These are phyloP conservation scores for Liasis olivaceus DNA, from an alignment of 2,797 vertebrate species.

Conservation along the genomic window DNA sequence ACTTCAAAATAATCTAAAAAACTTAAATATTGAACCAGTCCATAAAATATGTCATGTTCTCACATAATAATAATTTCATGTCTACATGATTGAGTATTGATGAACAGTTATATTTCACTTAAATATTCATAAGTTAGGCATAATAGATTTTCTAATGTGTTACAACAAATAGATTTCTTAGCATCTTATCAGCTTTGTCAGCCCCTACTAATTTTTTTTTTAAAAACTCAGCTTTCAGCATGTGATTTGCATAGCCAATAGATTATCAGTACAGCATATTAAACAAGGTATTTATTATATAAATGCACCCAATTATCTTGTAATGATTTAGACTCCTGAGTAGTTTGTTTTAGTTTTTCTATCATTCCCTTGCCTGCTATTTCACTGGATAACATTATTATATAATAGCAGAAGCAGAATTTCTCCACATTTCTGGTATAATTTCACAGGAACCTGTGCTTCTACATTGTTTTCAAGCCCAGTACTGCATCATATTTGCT, in stretches of 20 bases:
- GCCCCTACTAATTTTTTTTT: neutral
- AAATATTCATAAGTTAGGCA: neutral
- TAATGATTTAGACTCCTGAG: neutral
- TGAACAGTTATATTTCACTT: neutral
- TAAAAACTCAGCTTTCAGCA: neutral
- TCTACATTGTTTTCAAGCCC: neutral
- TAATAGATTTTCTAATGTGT: neutral
- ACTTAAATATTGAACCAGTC: neutral
- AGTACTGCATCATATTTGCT: neutral
- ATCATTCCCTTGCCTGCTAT: neutral
- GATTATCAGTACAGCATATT: accelerated
- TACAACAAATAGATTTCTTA: neutral
- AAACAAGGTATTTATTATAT: neutral
- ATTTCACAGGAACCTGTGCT: neutral
- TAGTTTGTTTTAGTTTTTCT: neutral
- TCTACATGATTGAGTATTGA: neutral
- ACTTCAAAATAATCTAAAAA: neutral
- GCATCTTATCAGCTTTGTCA: neutral
- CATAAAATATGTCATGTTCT: neutral
- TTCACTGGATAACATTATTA: neutral
- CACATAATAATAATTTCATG: neutral
- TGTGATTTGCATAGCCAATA: neutral
- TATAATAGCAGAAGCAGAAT: neutral
- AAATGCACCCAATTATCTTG: neutral
- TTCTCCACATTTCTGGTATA: neutral